Conservation (phyloP, 2,888 invertebrate genomes). For the Aphidoletes aphidimyza region DNA sequence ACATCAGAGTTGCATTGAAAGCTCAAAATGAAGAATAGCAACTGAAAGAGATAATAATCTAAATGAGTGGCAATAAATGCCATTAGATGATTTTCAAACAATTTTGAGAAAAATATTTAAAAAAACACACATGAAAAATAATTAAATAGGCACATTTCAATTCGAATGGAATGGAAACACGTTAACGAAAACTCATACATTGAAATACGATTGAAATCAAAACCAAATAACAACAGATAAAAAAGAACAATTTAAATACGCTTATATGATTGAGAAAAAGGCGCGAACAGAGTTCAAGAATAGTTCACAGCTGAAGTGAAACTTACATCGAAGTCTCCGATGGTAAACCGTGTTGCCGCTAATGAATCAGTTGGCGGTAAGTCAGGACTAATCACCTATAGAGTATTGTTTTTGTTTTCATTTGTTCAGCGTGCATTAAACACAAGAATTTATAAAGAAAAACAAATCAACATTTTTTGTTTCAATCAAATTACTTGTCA, state of each 20-base stretch:
- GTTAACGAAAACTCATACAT: too few species aligned
- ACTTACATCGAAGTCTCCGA: constrained; percentile 83
- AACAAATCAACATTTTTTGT: background rate
- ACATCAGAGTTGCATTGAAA: too few species aligned
- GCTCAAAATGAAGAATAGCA: background rate
- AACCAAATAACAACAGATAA: background rate
- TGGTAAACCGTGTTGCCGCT: constrained; percentile 74
- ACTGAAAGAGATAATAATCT: background rate
- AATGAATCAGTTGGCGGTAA: constrained; percentile 71
- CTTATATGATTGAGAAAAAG: background rate
- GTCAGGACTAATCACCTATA: constrained; percentile 73
- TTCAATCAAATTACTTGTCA: background rate
- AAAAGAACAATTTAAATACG: background rate
- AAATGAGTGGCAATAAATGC: too few species aligned
- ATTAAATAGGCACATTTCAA: background rate
- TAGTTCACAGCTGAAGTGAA: constrained; percentile 56
- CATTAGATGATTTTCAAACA: too few species aligned
- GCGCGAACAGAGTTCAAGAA: background rate
- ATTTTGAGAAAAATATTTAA: too few species aligned
- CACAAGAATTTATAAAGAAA: background rate
- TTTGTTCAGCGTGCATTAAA: constrained; percentile 2
- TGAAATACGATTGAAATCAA: background rate
- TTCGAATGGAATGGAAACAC: background rate
- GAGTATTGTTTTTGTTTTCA: too few species aligned
- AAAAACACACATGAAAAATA: too few species aligned